Percentiles rank a stretch among this genome's conserved stretches.
phyloP scores from a whole-genome alignment of 2,888 invertebrate species.

The Argynnis bischoffii region DNA sequence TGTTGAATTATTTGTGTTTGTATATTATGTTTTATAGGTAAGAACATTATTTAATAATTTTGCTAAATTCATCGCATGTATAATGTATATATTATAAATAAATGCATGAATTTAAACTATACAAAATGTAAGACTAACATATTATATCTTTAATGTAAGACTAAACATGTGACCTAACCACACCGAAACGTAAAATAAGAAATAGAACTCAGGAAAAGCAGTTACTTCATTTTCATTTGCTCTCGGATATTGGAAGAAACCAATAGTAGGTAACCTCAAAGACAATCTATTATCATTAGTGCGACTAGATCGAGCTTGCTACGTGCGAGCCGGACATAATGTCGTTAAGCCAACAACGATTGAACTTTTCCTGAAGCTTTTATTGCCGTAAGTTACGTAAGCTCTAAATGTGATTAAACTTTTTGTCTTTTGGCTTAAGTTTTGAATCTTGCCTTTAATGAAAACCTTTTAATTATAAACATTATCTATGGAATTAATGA shows the following conservation, averaged over 20 bases:
- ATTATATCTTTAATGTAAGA: no score
- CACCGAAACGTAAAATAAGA: not conserved
- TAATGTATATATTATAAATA: no score
- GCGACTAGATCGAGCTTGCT: conserved; percentile 39
- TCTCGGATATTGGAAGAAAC: conserved; percentile 27
- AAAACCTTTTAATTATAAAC: not conserved
- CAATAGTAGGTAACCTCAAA: conserved; percentile 39
- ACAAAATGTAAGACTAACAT: no score
- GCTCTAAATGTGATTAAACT: conserved; percentile 23
- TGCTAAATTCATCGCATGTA: no score
- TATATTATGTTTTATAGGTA: no score
- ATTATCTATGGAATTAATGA: not conserved
- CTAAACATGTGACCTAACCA: no score
- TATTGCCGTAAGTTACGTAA: conserved; percentile 32
- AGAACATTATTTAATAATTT: no score
- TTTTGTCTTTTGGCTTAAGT: conserved; percentile 7
- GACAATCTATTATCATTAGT: conserved; percentile 51
- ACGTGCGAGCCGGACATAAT: conserved; percentile 41
- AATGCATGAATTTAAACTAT: no score
- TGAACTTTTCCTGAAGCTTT: conserved; percentile 32
- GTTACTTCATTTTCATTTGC: conserved; percentile 23
- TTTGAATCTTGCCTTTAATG: not conserved
- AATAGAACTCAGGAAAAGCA: not conserved
- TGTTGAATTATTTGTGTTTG: no score
- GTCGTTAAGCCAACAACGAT: conserved; percentile 35